Base-by-base conservation (phyloP, 2,888 invertebrate genomes). In the Imbricaverruca yamaguchii region DNA sequence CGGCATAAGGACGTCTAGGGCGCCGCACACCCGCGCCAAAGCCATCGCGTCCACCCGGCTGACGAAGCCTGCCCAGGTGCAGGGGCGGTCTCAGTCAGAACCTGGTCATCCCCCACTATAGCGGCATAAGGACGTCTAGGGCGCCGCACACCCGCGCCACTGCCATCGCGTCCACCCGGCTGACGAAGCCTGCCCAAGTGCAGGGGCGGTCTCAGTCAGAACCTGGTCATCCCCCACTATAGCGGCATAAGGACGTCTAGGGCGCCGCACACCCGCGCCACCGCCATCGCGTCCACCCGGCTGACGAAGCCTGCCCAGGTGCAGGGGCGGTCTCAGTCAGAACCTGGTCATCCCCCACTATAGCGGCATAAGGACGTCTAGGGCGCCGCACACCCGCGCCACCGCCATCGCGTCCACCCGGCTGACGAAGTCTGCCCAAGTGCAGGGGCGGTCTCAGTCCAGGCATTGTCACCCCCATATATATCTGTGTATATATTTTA, bases 361-460 rank as follows among this genome's bases (percentile, higher is more conserved):
- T n/a, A n/a, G 15, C 83, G 85, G 59, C 89, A 84, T n/a, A 9
- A 89, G 89, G 23, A 88, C 89, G 3, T 90, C 90, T 55, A 90
- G 85, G 25, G 85, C 85, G 77, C 86, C 86, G 74, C 86, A 87
- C 0, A 87, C 87, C 57, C 85, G 84, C 0, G 88, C 90, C 53
- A 89, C 85, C 4, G 82, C 84, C 84, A 88, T 83, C 1, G 88
- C 88, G 83, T 89, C 87, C 55, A 89, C 87, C 39, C 84, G 84
- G 53, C 84, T 83, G 3, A 90, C 85, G 80, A 85, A 87, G 77
- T 89, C 89, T 88, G 83, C 25, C 83, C 74, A 81, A 57, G 55
- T 8, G 39, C 21, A 39, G 7, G 21, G 13, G 25, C 55, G 9
- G n/a, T 21, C 55, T 23, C 23, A 39, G 21, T 12, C 55, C 8